phyloP scores from a whole-genome alignment of 2,797 vertebrate species.

The Hipposideros larvatus region DNA sequence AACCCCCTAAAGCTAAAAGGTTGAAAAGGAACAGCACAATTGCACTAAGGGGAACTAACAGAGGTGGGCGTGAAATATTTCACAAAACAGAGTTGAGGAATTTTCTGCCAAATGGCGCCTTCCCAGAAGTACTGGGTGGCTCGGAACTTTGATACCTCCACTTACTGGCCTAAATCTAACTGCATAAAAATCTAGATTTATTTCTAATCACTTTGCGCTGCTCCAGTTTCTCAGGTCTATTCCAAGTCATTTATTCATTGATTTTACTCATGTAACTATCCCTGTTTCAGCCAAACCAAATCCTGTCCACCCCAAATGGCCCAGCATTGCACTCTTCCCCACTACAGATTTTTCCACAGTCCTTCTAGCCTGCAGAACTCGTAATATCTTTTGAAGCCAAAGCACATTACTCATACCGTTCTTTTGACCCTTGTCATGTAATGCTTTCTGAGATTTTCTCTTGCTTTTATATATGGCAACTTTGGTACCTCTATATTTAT shows the following conservation, averaged over 20 bases:
- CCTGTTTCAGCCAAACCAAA: slow-evolving; percentile 15
- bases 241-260: slow-evolving; percentile 40
- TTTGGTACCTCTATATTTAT: not conserved
- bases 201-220: slow-evolving; percentile 21
- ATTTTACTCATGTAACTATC: not conserved
- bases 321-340: not conserved
- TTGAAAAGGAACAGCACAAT: not conserved
- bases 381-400: slow-evolving; percentile 12
- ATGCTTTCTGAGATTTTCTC: not conserved
- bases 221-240: not conserved
- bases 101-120: not conserved
- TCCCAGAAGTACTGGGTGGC: not conserved
- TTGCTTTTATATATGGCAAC: not conserved
- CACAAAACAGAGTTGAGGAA: not conserved
- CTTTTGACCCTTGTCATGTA: not conserved
- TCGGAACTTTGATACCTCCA: not conserved
- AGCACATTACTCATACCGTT: not conserved
- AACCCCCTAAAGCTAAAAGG: not conserved
- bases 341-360: not conserved
- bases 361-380: not conserved
- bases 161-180: not conserved
- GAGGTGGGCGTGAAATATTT: not conserved
- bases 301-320: not conserved
- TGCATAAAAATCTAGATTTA: not conserved
- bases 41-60: not conserved